A percentile compares a stretch with the other conserved stretches of the same genome.
Evolutionary conservation across 2,113 vertebrate genomes (phyloP).

Genomic region (Beaufortia kweichowensis): DNA sequence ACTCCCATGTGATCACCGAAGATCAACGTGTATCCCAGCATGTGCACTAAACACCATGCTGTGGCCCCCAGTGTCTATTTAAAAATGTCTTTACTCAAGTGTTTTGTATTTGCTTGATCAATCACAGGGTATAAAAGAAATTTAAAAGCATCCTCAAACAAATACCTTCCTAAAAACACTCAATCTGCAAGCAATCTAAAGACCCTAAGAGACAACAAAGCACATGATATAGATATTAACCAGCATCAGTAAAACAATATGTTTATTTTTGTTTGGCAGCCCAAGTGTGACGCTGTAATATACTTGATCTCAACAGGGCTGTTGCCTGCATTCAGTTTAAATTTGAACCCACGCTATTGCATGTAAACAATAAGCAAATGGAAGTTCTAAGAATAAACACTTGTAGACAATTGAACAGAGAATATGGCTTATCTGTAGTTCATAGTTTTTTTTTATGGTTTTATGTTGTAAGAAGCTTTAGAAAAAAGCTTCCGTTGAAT

Average conservation of each 20-base stretch:
- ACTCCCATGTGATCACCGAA: neutral
- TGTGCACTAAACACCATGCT: neutral
- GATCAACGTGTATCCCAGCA: neutral
- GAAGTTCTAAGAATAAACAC: neutral
- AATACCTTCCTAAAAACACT: neutral
- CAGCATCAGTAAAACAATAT: neutral
- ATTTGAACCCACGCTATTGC: constrained; percentile 11
- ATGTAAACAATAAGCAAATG: neutral
- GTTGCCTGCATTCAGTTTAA: neutral
- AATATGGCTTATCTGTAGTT: neutral
- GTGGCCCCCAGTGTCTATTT: no score
- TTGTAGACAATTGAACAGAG: neutral
- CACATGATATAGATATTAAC: constrained; percentile 22
- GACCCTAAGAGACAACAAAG: neutral
- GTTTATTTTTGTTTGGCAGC: constrained; percentile 30
- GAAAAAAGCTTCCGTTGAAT: no score
- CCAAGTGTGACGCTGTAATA: constrained; percentile 27
- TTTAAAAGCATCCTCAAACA: neutral
- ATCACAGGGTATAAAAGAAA: neutral
- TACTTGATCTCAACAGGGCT: constrained; percentile 11
- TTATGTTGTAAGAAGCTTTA: neutral
- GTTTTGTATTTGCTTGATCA: constrained; percentile 3
- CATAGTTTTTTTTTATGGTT: neutral
- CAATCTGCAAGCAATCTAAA: constrained; percentile 24
- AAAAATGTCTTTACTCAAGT: neutral